Base-by-base conservation (phyloP, 2,797 vertebrate genomes). In the Mallotus villosus region DNA sequence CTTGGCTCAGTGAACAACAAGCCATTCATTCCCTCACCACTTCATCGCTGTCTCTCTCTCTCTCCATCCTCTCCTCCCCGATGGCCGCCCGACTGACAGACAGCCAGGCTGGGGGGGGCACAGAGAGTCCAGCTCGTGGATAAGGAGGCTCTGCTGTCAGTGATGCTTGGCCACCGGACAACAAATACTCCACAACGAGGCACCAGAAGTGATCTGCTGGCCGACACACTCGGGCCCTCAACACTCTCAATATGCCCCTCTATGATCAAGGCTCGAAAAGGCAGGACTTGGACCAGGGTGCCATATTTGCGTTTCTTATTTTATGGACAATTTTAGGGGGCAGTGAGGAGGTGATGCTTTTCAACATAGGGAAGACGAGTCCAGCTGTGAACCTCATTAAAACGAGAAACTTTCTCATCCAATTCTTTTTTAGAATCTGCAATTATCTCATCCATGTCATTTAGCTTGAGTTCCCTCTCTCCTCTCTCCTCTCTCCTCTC, bases 231-330 rank as follows among this genome's bases (percentile, higher is more conserved):
- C n/a, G 67, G 24, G 86, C 82, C 77, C 82, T 75, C 17, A 24
- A 78, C 71, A 79, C 82, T 76, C 78, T 78, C 82, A 77, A 86
- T 85, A 82, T 84, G 79, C 81, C 76, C 49, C 80, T 79, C 74
- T 5, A 88, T 84, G 87, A 86, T 84, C 76, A 85, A 79, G 80
- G 81, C 70, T 82, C n/a, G n/a, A 76, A 75, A 21, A 51, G 21
- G 67, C 71, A 53, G n/a, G 11, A 29, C 63, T 80, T 81, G 17
- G 8, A 51, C 3, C 49, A 51, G 49, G 12, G 49, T 16, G 49
- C 12, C 12, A 14, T 16, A 51, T 51, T 51, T 51, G 49, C 78
- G 72, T 72, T 22, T 17, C 58, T 11, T 34, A 21, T 25, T 34
- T 9, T 41, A 41, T 8, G 37, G 27, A 21, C 11, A 19, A 37